Evolutionary conservation across 2,113 vertebrate species (phyloP).

Genomic region (Anolis carolinensis): DNA sequence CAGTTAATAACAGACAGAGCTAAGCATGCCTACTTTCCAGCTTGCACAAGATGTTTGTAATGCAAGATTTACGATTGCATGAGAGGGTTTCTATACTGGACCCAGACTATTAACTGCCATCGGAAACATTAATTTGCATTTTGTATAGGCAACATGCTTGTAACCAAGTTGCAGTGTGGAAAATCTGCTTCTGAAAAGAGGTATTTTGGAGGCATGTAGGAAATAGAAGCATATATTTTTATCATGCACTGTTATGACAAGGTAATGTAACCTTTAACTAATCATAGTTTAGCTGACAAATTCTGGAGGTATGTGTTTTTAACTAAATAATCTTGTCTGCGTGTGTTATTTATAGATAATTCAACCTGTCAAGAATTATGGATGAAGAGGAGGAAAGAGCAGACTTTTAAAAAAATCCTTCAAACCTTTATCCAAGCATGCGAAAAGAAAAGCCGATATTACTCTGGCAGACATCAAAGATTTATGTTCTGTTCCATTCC

Average conservation of each 20-base stretch:
- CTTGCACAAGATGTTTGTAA: background rate
- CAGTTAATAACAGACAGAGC: background rate
- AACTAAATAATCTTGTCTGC: conserved; percentile 26
- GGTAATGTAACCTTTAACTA: conserved; percentile 48
- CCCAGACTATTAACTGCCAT: background rate
- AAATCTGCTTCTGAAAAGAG: background rate
- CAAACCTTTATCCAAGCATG: conserved; percentile 9
- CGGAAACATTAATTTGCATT: background rate
- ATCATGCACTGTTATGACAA: conserved; percentile 40
- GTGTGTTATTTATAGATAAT: conserved; percentile 41
- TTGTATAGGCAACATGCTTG: background rate
- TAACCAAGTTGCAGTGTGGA: background rate
- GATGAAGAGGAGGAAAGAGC: conserved; percentile 15
- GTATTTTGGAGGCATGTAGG: background rate
- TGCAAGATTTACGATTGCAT: background rate
- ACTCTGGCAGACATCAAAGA: conserved; percentile 19
- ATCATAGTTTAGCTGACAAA: conserved; percentile 36
- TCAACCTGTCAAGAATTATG: conserved; percentile 46
- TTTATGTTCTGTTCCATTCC: background rate
- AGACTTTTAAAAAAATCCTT: conserved; percentile 2
- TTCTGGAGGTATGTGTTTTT: conserved; percentile 32
- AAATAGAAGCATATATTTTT: conserved; percentile 31
- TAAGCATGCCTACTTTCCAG: background rate
- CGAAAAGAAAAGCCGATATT: conserved; percentile 2
- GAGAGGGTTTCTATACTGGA: background rate